Evolutionary conservation across 2,113 vertebrate species (phyloP), one percentile per base, ranked within the genome.

Genomic region (Formicarius rufipectus): DNA sequence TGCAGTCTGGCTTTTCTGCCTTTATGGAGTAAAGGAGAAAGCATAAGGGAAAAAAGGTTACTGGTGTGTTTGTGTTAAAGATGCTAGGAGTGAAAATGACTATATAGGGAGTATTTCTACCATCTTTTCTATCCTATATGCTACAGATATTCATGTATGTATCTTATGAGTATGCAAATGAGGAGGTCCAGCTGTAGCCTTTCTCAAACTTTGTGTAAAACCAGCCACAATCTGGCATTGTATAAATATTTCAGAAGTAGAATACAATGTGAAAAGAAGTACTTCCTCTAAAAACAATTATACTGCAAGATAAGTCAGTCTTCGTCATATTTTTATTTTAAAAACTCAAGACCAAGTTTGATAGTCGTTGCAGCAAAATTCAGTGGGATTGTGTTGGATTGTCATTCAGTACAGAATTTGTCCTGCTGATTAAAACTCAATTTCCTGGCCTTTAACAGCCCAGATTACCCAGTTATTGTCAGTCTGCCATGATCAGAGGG

Each of bases 1-100:
- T 97, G 89, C 98, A 98, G 95, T 99, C 98, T 4, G 97, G 98
- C 49, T 96, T 98, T 93, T 98, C 98, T 35, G 96, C 98, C 99
- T 99, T 82, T 21, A 13, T 25, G 56, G 31, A 75, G 44, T 62
- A 93, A 75, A 14, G 25, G 30, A 42, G 33, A 81, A 74, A 63
- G 44, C 52, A 89, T 2, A 66, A 39, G 37, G 39, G 4, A 31
- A 86, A 49, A 55, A 52, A 53, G 31, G 8, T 62, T 73, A 66
- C 47, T 56, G 23, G 3, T 58, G 25, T 44, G 37, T 67, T 86
- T 89, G 30, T 64, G 23, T 79, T 73, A 69, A 33, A 94, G 60
- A 69, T 58, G 27, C 17, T 62, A 58, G n/a, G 42, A 67, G 8
- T 56, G 22, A 64, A 93, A 91, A 76, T 69, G 8, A 88, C 28